phyloP scores from a whole-genome alignment of 2,888 invertebrate genomes.

The Trachelus iudaicus region DNA sequence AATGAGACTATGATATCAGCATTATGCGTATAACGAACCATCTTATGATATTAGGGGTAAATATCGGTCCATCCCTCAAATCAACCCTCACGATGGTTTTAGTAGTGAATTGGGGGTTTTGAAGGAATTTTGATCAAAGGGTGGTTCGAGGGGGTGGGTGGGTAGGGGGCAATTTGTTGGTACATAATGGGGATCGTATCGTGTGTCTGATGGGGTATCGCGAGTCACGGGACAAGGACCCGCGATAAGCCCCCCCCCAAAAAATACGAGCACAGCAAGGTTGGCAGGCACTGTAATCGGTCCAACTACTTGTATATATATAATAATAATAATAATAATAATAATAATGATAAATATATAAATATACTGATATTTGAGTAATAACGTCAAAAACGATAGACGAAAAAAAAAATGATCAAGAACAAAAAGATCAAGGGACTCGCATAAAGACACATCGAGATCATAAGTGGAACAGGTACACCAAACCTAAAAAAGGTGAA shows the following conservation, averaged over 20 bases:
- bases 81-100: not conserved
- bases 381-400: constrained; percentile 43
- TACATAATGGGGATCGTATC: not conserved
- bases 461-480: constrained; percentile 17
- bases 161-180: not conserved
- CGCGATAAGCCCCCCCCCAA: constrained; percentile 56
- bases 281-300: constrained; percentile 57
- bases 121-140: constrained; percentile 7
- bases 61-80: constrained; percentile 50
- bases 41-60: constrained; percentile 13
- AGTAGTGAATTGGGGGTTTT: constrained; percentile 47
- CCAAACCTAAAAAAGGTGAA: constrained; percentile 18
- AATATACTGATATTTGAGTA: constrained; percentile 23
- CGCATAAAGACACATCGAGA: constrained; percentile 20
- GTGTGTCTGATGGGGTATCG: not conserved
- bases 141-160: not conserved
- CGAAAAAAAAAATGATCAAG: constrained; percentile 18
- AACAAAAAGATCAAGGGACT: constrained; percentile 14
- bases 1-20: constrained; percentile 14
- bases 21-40: constrained; percentile 14
- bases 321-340: too few species aligned
- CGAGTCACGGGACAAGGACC: constrained; percentile 7
- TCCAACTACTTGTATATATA: constrained; percentile 39
- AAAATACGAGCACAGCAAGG: constrained; percentile 53
- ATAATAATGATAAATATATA: not conserved